Evolutionary conservation across 1,140 invertebrate genomes (phyloP).

Genomic region (Ostrea denselamellosa): DNA sequence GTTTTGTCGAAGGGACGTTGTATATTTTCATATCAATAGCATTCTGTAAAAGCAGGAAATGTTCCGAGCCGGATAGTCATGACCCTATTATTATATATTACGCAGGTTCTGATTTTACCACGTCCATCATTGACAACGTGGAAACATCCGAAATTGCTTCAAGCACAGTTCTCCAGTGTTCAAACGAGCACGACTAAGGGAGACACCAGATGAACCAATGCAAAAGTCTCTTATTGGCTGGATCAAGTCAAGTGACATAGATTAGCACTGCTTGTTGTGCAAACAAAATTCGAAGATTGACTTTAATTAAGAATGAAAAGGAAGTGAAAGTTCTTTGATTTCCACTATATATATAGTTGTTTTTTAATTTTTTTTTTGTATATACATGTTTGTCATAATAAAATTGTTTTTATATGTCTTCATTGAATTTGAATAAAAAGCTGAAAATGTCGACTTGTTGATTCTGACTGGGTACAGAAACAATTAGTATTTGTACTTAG

Average conservation of each 20-base stretch:
- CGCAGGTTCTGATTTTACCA: slow-evolving; percentile 46
- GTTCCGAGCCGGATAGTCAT: neutral
- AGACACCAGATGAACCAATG: neutral
- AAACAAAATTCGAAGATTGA: neutral
- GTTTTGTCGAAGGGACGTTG: slow-evolving; percentile 50
- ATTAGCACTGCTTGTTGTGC: neutral
- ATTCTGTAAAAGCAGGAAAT: slow-evolving; percentile 31
- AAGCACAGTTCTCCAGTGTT: slow-evolving; percentile 28
- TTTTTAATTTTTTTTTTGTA: slow-evolving; percentile 20
- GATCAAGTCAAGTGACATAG: slow-evolving; percentile 28
- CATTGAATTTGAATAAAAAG: slow-evolving; percentile 2
- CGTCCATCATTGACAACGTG: slow-evolving; percentile 33
- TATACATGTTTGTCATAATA: slow-evolving; percentile 24
- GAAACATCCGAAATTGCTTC: slow-evolving; percentile 28
- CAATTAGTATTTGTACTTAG: neutral
- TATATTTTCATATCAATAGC: slow-evolving; percentile 53
- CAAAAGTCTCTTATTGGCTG: slow-evolving; percentile 31
- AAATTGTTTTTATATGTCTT: slow-evolving; percentile 28
- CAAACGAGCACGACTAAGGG: slow-evolving; percentile 22
- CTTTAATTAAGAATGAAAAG: neutral
- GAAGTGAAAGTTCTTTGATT: neutral
- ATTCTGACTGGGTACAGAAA: too few species aligned
- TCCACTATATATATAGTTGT: neutral
- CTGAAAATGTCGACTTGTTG: too few species aligned
- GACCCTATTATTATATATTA: slow-evolving; percentile 49